Percentiles rank a stretch among this genome's conserved stretches.
Evolutionary conservation across 2,888 invertebrate species (phyloP).

Genomic region (Catocala fraxini): DNA sequence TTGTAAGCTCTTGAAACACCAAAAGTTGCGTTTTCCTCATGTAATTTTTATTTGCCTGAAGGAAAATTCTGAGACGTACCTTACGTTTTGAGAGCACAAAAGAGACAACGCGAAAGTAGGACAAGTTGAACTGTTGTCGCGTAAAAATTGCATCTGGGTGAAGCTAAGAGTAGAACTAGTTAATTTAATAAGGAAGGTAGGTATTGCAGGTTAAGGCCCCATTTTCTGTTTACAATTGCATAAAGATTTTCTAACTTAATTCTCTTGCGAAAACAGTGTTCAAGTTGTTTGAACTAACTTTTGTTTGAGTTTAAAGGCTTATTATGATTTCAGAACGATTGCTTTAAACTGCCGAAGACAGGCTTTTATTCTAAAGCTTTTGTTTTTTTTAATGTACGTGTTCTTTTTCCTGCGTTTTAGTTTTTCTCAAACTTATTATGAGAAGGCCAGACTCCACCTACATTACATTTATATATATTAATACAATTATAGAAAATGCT

Average conservation of each 20-base stretch:
- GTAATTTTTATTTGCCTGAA: slow-evolving; percentile 25
- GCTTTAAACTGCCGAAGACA: not conserved
- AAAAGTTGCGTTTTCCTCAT: slow-evolving; percentile 11
- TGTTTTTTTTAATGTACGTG: too few relatives aligned
- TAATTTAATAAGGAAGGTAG: slow-evolving; percentile 40
- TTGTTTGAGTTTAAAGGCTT: slow-evolving; percentile 1
- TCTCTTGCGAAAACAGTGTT: slow-evolving; percentile 2
- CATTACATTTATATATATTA: too few relatives aligned
- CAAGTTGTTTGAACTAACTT: not conserved
- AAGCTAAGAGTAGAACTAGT: slow-evolving; percentile 32
- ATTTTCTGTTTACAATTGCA: slow-evolving; percentile 30
- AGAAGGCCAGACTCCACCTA: too few relatives aligned
- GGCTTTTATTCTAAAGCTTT: not conserved
- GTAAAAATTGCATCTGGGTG: slow-evolving; percentile 44
- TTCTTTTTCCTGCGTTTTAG: too few relatives aligned
- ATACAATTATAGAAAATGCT: too few relatives aligned
- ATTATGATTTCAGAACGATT: slow-evolving; percentile 4
- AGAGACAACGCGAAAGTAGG: slow-evolving; percentile 34
- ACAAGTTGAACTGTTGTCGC: slow-evolving; percentile 32
- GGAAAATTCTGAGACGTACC: slow-evolving; percentile 26
- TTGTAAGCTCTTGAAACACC: not conserved
- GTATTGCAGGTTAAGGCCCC: slow-evolving; percentile 20
- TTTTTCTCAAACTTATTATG: too few relatives aligned
- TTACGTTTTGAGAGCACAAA: slow-evolving; percentile 35
- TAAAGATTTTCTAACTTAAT: slow-evolving; percentile 22